Percentiles rank a stretch among this genome's conserved stretches.
Evolutionary conservation across 2,113 vertebrate genomes (phyloP).

Genomic region (Cyprinodon variegatus): DNA sequence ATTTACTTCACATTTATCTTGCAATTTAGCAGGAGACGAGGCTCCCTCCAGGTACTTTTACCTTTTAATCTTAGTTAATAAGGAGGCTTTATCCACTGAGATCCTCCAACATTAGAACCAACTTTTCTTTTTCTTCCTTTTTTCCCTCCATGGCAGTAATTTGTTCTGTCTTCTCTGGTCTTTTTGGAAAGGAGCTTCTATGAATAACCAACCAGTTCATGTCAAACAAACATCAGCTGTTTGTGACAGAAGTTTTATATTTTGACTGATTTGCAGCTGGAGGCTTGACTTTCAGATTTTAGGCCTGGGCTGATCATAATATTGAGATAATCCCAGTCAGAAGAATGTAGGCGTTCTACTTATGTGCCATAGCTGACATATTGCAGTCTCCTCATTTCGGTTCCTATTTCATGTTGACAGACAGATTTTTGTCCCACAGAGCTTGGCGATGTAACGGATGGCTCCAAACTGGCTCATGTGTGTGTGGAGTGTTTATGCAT

Average conservation of each 20-base stretch:
- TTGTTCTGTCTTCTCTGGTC: too few relatives aligned
- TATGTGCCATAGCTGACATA: not conserved
- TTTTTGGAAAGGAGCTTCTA: not conserved
- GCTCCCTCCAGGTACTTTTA: not conserved
- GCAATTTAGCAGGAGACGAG: not conserved
- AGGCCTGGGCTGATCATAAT: not conserved
- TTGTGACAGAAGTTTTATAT: not conserved
- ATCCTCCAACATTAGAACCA: not conserved
- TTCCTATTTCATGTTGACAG: conserved; percentile 25
- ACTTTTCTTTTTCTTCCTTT: not conserved
- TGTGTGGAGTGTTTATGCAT: conserved; percentile 14
- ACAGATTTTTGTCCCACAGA: conserved; percentile 1
- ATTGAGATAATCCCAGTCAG: not conserved
- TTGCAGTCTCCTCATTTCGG: not conserved
- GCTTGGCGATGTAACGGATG: conserved; percentile 7
- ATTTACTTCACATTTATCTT: not conserved
- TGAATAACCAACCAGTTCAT: not conserved
- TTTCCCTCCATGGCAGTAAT: not conserved
- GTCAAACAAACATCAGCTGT: not conserved
- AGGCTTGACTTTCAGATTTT: not conserved
- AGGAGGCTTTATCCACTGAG: not conserved
- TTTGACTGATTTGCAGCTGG: not conserved
- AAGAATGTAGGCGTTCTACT: not conserved
- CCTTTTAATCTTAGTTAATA: not conserved
- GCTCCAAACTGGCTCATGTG: conserved; percentile 5